Percentiles rank a stretch among this genome's conserved stretches.
phyloP scores from a whole-genome alignment of 2,113 vertebrate species.

The Sclerurus mexicanus region DNA sequence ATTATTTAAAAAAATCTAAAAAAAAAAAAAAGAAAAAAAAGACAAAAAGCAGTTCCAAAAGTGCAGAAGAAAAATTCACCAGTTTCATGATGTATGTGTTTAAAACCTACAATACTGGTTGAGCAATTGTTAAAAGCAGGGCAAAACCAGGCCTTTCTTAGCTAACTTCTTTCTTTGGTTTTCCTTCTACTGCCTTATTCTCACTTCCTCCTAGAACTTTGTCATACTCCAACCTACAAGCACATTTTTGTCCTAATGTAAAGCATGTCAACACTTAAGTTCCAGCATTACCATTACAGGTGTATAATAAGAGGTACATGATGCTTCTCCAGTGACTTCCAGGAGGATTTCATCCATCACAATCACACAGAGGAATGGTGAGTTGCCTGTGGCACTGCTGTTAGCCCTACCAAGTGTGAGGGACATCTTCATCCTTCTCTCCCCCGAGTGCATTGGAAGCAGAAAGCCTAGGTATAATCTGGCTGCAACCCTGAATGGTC shows the following conservation, averaged over 20 bases:
- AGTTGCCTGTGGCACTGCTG: background rate
- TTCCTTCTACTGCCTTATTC: background rate
- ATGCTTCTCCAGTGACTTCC: background rate
- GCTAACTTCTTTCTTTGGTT: background rate
- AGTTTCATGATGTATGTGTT: background rate
- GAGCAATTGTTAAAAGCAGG: background rate
- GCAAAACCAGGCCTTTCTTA: background rate
- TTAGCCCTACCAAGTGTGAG: rapidly evolving
- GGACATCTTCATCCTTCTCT: background rate
- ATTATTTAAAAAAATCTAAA: too few relatives aligned
- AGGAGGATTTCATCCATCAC: background rate
- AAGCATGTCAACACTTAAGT: background rate
- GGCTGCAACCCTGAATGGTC: background rate
- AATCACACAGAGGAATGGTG: rapidly evolving
- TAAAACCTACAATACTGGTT: background rate
- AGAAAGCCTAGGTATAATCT: background rate
- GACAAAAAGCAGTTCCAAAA: background rate
- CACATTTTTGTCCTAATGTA: background rate
- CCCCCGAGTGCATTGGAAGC: rapidly evolving
- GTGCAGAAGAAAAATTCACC: background rate
- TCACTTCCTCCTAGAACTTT: background rate
- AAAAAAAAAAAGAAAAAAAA: background rate
- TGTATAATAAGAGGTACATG: background rate
- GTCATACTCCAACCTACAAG: background rate
- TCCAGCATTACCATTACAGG: background rate